These are phyloP conservation scores for Desoria tigrina DNA, from an alignment of 2,888 invertebrate species.

Conservation along the genomic window DNA sequence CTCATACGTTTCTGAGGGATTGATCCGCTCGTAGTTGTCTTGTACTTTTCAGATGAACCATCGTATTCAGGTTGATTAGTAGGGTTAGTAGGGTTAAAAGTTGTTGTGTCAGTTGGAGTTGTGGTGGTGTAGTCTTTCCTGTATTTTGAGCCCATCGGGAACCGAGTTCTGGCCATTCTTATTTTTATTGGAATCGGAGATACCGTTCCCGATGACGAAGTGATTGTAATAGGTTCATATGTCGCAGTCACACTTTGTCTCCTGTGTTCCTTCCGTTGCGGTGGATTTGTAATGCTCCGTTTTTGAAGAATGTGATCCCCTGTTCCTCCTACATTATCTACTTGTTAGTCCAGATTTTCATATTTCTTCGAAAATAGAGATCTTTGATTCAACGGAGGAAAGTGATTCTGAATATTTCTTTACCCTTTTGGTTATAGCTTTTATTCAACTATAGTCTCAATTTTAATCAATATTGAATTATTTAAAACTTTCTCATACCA, in stretches of 20 bases:
- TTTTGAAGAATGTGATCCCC: constrained; percentile 22
- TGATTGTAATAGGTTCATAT: not conserved
- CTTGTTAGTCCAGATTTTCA: constrained; percentile 15
- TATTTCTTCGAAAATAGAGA: not conserved
- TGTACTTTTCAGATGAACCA: constrained; percentile 12
- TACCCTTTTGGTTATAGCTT: no score
- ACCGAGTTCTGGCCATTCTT: not conserved
- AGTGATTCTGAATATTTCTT: no score
- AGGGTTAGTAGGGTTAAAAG: not conserved
- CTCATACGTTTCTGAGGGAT: not conserved
- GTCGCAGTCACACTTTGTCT: not conserved
- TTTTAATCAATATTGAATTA: no score
- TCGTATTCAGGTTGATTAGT: constrained; percentile 2
- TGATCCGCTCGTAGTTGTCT: constrained; percentile 16
- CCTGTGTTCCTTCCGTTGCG: not conserved
- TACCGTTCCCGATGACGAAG: not conserved
- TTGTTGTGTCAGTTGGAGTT: not conserved
- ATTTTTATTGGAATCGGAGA: not conserved
- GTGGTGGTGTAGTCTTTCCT: not conserved
- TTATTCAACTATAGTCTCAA: no score
- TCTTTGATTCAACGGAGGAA: not conserved
- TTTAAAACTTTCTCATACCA: no score
- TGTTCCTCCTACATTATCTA: constrained; percentile 16
- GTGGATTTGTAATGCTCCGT: constrained; percentile 30
- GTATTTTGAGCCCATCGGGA: constrained; percentile 5